Evolutionary conservation across 2,113 vertebrate genomes (phyloP), one percentile per base, ranked within the genome.

Genomic region (Hemiprocne comata): DNA sequence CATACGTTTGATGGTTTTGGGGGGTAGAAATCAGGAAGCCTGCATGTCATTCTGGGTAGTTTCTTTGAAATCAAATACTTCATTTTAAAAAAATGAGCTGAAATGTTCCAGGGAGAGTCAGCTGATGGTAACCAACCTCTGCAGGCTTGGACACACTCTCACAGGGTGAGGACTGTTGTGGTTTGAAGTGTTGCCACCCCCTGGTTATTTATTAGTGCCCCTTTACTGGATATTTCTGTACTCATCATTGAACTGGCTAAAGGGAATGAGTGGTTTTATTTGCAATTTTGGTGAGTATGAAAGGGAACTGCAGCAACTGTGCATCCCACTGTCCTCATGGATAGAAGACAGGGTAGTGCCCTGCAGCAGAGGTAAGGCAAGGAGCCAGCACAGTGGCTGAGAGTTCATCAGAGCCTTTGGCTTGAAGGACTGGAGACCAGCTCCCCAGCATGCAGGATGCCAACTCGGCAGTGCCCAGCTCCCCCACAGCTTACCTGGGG

Each of bases 261-360:
- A 42, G 44, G 23, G 23, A 76, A 38, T 0, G 0, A 1, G 3
- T 18, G 29, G 42, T 42, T 86, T 75, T 36, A 18, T 33, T 34
- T 38, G 50, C 23, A 34, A 0, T 55, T 84, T 57, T 69, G 24
- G 16, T 46, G 4, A 48, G 25, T n/a, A 6, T 83, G 31, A 44
- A 64, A 58, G 26, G 16, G 18, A 82, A 23, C 7, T 34, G 33
- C 12, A 77, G 18, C 44, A 70, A 16, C 40, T 38, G 18, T 71
- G 23, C 16, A 26, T 53, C 8, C 5, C 17, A 14, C 5, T 42
- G 34, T 60, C 44, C 21, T 54, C 11, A 4, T 16, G 34, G 24
- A 25, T 16, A 50, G 33, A 38, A 78, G 69, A 31, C 4, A 7
- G 24, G 50, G 11, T 17, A 25, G 34, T 10, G 26, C 36, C 9